These are phyloP conservation scores for Leucopsar rothschildi DNA, from an alignment of 2,113 vertebrate species.

Conservation along the genomic window DNA sequence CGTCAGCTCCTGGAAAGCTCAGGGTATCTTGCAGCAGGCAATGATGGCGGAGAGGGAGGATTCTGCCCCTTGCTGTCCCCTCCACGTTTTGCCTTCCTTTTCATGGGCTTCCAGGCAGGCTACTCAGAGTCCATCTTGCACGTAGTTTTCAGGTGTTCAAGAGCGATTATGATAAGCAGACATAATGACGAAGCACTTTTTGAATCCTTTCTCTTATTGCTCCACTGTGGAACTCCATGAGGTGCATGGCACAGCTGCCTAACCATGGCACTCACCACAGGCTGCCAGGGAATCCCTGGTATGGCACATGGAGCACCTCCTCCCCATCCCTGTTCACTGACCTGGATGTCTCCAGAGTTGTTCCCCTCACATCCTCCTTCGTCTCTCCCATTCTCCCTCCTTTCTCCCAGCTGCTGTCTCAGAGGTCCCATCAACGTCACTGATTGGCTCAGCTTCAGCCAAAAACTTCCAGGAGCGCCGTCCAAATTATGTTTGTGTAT, in stretches of 20 bases:
- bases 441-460: not conserved
- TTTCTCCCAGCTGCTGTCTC: not conserved
- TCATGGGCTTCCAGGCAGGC: too few species aligned
- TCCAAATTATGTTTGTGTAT: not conserved
- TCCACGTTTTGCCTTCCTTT: too few species aligned
- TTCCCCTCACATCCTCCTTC: not conserved
- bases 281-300: not conserved
- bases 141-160: too few species aligned
- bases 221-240: not conserved
- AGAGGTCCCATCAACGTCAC: rapidly evolving
- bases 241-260: not conserved
- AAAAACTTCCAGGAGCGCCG: not conserved
- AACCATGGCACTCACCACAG: rapidly evolving
- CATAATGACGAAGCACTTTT: not conserved
- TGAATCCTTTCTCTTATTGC: not conserved
- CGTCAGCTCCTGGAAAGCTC: too few species aligned
- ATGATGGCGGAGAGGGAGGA: too few species aligned
- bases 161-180: not conserved
- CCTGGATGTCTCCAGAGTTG: not conserved
- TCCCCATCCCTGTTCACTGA: not conserved
- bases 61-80: too few species aligned
- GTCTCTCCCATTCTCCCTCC: not conserved
- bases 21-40: too few species aligned
- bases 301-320: rapidly evolving
- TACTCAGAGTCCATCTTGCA: too few species aligned